Percentiles rank a stretch among this genome's conserved stretches.
Conservation (phyloP, 2,113 vertebrate genomes). For the Cariama cristata region DNA sequence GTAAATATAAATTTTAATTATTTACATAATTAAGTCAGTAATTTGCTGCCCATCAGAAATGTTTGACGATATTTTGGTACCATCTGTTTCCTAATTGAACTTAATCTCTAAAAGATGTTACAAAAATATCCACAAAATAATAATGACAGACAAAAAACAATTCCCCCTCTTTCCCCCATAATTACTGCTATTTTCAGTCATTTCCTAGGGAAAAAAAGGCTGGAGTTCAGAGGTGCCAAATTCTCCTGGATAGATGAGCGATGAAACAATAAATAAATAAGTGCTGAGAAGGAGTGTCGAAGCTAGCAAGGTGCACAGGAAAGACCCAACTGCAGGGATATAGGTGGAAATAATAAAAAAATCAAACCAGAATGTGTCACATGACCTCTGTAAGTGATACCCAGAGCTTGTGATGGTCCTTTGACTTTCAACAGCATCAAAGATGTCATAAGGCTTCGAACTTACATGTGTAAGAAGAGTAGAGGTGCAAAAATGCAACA, state of each 20-base stretch:
- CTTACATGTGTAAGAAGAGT: fast-evolving
- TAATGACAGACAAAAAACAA: slow-evolving; percentile 49
- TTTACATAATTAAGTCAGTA: slow-evolving; percentile 80
- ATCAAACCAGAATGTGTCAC: not conserved
- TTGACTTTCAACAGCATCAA: not conserved
- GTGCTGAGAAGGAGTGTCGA: not conserved
- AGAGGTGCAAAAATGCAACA: not conserved
- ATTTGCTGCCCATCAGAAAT: slow-evolving; percentile 77
- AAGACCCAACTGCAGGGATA: not conserved
- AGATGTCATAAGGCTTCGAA: not conserved
- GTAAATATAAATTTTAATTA: slow-evolving; percentile 83
- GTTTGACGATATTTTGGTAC: slow-evolving; percentile 75
- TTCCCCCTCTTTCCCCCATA: not conserved
- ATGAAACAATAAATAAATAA: not conserved
- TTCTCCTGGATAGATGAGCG: not conserved
- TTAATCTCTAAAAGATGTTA: slow-evolving; percentile 79
- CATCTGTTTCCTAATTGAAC: slow-evolving; percentile 82
- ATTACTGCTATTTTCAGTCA: not conserved
- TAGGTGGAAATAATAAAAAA: not conserved
- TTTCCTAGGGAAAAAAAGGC: not conserved
- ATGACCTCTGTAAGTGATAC: not conserved
- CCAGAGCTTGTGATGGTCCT: not conserved
- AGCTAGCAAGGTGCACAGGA: not conserved
- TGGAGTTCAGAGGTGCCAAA: not conserved
- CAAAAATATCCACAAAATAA: slow-evolving; percentile 72